Percentiles rank a stretch among this genome's conserved stretches.
Conservation (phyloP, 2,113 vertebrate genomes). For the Seriola quinqueradiata region DNA sequence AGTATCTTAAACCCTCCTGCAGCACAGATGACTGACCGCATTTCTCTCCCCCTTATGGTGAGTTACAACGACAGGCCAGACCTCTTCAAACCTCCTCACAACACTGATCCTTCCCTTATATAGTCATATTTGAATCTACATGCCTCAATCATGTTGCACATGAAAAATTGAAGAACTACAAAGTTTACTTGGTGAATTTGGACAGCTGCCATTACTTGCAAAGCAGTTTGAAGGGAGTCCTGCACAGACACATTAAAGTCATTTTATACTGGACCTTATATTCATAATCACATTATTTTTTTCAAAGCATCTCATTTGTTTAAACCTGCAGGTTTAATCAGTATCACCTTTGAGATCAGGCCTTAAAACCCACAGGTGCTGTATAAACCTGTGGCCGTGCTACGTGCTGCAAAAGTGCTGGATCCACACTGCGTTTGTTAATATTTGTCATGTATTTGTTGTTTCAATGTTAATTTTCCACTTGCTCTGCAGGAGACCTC, state of each 20-base stretch:
- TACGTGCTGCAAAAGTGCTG: no score
- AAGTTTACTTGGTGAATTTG: not conserved
- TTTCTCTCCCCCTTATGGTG: slow-evolving; percentile 4
- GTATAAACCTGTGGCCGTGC: no score
- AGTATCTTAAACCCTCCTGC: not conserved
- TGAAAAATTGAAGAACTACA: slow-evolving; percentile 30
- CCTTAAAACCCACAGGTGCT: no score
- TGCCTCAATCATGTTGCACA: slow-evolving; percentile 50
- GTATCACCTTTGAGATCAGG: no score
- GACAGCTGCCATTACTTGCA: not conserved
- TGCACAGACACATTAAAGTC: not conserved
- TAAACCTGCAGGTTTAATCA: no score
- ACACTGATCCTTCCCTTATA: slow-evolving; percentile 70
- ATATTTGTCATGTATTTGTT: no score
- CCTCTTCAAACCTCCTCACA: not conserved
- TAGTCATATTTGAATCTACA: slow-evolving; percentile 68
- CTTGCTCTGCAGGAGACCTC: no score
- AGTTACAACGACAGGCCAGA: not conserved
- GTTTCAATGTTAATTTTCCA: no score
- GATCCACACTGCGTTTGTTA: no score
- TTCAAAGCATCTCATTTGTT: no score
- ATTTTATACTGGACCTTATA: no score
- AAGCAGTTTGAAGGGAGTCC: not conserved
- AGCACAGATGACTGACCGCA: slow-evolving; percentile 29
- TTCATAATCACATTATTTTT: no score